Conservation (phyloP, 2,888 invertebrate species). For the Criorhina ranunculi region DNA sequence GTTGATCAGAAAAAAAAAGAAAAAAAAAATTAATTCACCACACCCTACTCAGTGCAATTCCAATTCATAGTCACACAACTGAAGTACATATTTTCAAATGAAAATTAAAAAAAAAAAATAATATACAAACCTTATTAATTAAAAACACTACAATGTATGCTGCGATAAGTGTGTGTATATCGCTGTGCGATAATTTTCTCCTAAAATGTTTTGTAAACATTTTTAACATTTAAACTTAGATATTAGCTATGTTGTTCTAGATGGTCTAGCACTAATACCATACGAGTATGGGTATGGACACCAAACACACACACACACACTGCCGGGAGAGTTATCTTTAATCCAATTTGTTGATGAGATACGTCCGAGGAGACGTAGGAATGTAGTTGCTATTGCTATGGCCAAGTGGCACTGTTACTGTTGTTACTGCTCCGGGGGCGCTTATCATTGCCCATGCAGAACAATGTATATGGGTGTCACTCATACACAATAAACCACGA, state of each 20-base stretch:
- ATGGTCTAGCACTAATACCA: slow-evolving; percentile 25
- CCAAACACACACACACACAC: not conserved
- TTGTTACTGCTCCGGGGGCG: slow-evolving; percentile 66
- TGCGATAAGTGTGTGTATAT: slow-evolving; percentile 78
- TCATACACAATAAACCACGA: slow-evolving; percentile 45
- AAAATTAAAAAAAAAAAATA: slow-evolving; percentile 11
- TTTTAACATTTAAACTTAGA: slow-evolving; percentile 81
- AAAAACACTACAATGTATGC: slow-evolving; percentile 82
- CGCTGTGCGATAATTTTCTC: slow-evolving; percentile 81
- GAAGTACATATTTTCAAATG: slow-evolving; percentile 1
- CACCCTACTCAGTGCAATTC: slow-evolving; percentile 28
- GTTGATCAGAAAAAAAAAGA: slow-evolving; percentile 1
- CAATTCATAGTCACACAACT: slow-evolving; percentile 29
- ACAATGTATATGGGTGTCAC: slow-evolving; percentile 66
- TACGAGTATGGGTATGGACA: slow-evolving; percentile 16
- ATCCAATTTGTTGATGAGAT: slow-evolving; percentile 74
- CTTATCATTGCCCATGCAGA: slow-evolving; percentile 76
- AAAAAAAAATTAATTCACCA: slow-evolving; percentile 41
- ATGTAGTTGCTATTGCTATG: slow-evolving; percentile 20
- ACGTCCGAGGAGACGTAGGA: slow-evolving; percentile 12
- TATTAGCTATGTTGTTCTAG: slow-evolving; percentile 64
- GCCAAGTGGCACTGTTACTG: slow-evolving; percentile 67
- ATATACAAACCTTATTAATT: slow-evolving; percentile 83
- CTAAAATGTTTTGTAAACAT: slow-evolving; percentile 84
- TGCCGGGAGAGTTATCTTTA: slow-evolving; percentile 58